These are phyloP conservation scores for Apamea anceps DNA, from an alignment of 2,888 invertebrate genomes.

Conservation along the genomic window DNA sequence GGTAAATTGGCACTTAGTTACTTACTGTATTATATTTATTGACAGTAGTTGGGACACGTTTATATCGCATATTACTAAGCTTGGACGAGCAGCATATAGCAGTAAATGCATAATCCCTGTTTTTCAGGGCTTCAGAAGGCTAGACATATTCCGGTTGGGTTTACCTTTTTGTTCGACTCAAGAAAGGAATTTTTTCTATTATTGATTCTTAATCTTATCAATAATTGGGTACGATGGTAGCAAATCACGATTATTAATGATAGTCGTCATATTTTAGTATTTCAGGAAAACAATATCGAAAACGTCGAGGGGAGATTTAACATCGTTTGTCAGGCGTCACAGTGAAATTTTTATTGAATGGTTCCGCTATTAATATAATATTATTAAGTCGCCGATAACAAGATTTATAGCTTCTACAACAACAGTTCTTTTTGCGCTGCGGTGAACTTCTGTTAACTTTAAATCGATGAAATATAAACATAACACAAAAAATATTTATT, in stretches of 20 bases:
- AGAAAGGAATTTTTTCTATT: background rate
- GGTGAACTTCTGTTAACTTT: background rate
- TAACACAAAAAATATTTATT: no score
- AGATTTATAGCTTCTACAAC: slow-evolving; percentile 20
- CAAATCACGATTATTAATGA: background rate
- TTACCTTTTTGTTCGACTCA: background rate
- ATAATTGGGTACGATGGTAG: background rate
- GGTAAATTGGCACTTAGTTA: background rate
- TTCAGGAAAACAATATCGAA: slow-evolving; percentile 10
- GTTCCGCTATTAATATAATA: slow-evolving; percentile 18
- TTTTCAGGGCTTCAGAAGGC: background rate
- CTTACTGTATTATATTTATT: background rate
- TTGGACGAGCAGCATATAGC: background rate
- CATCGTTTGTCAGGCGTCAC: slow-evolving; percentile 13
- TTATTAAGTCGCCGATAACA: slow-evolving; percentile 16
- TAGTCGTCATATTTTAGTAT: background rate
- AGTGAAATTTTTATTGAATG: slow-evolving; percentile 10
- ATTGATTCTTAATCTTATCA: background rate
- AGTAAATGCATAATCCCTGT: background rate
- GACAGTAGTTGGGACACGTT: background rate
- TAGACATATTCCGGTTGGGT: background rate
- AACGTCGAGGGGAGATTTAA: background rate
- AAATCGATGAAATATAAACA: slow-evolving; percentile 2
- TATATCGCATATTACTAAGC: background rate
- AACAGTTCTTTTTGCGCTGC: background rate